Evolutionary conservation across 2,113 vertebrate species (phyloP).

Genomic region (Cathartes aura): DNA sequence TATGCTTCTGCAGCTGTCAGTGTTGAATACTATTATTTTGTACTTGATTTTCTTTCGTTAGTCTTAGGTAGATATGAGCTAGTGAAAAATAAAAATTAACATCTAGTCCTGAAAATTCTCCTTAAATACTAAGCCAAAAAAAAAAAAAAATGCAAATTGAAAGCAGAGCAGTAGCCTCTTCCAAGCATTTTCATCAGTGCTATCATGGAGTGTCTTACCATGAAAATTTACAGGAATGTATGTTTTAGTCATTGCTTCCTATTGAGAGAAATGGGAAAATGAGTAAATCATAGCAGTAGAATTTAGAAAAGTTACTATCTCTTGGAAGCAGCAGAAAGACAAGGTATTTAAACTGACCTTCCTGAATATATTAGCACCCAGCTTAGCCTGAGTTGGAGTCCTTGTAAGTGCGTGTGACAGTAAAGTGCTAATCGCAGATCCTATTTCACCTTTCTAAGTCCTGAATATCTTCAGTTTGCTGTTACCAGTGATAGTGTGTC

Average conservation of each 20-base stretch:
- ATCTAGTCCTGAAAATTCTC: background rate
- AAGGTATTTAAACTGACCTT: slow-evolving; percentile 86
- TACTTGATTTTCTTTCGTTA: background rate
- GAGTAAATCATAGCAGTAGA: background rate
- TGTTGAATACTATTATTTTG: background rate
- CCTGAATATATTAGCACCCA: slow-evolving; percentile 88
- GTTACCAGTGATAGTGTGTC: background rate
- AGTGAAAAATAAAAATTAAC: background rate
- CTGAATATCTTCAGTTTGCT: background rate
- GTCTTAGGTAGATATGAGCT: background rate
- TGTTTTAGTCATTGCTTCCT: background rate
- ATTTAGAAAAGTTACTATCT: slow-evolving; percentile 81
- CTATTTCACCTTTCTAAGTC: background rate
- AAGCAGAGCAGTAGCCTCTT: background rate
- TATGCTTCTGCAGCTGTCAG: background rate
- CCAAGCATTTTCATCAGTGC: background rate
- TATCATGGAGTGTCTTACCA: background rate
- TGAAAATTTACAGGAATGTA: background rate
- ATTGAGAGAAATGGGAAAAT: background rate
- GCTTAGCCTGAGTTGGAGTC: slow-evolving; percentile 85
- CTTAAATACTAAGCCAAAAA: background rate
- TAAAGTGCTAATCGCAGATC: background rate
- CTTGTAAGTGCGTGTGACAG: slow-evolving; percentile 46
- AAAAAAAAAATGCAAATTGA: background rate
- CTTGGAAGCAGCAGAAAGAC: slow-evolving; percentile 85